Conservation (phyloP, 2,797 vertebrate genomes). For the Philypnodon macrostomus region DNA sequence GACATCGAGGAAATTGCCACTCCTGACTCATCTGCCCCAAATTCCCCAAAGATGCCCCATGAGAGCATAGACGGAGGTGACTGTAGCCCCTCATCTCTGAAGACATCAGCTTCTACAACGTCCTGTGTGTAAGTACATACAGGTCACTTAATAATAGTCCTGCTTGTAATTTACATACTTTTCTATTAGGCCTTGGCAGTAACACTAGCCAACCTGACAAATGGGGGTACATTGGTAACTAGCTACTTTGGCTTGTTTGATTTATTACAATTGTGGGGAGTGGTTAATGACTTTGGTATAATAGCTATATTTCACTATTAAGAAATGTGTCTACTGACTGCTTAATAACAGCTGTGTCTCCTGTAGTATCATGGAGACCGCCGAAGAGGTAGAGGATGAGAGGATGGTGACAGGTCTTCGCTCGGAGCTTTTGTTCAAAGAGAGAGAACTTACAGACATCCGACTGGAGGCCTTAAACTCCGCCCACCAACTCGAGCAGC, state of each 20-base stretch:
- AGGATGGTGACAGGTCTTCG: constrained; percentile 88
- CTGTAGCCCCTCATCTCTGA: constrained; percentile 65
- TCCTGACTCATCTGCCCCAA: constrained; percentile 91
- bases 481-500: constrained; percentile 93
- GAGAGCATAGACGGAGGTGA: constrained; percentile 74
- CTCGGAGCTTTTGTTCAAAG: constrained; percentile 93
- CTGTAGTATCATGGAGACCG: constrained; percentile 87
- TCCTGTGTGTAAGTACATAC: constrained; percentile 79
- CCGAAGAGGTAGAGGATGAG: constrained; percentile 83
- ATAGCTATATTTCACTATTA: too few relatives aligned
- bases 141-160: not conserved
- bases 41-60: constrained; percentile 92
- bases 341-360: not conserved
- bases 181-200: too few relatives aligned
- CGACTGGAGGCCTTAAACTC: constrained; percentile 94
- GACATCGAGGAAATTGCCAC: constrained; percentile 97
- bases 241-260: too few relatives aligned
- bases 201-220: too few relatives aligned
- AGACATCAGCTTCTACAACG: constrained; percentile 77
- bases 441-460: constrained; percentile 94
- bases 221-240: too few relatives aligned
- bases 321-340: constrained; percentile 9
- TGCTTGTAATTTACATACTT: not conserved
- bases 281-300: too few relatives aligned
- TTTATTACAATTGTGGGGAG: too few relatives aligned